These are phyloP conservation scores for Oryzias celebensis DNA, from an alignment of 2,113 vertebrate genomes.

Conservation along the genomic window DNA sequence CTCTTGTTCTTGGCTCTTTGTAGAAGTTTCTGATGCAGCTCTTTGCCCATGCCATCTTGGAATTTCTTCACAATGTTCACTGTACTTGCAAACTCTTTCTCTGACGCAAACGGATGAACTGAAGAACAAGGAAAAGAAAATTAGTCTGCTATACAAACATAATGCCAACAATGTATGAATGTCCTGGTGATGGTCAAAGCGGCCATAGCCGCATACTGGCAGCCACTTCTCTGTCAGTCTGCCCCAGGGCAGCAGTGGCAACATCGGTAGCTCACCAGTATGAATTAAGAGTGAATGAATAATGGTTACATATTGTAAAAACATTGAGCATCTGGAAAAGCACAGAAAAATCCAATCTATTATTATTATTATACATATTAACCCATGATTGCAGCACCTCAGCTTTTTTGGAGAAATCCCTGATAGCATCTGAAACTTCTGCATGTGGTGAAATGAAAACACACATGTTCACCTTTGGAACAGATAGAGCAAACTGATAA, in stretches of 20 bases:
- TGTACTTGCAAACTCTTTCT: constrained; percentile 84
- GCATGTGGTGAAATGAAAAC: neutral
- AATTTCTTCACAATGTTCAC: constrained; percentile 83
- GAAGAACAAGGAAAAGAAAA: constrained; percentile 27
- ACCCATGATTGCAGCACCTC: no score
- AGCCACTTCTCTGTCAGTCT: no score
- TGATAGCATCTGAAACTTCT: neutral
- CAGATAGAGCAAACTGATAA: neutral
- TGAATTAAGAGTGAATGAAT: no score
- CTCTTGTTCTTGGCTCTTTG: constrained; percentile 85
- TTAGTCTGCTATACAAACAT: neutral
- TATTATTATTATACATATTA: no score
- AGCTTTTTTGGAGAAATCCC: no score
- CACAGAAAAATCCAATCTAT: no score
- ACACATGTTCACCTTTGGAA: neutral
- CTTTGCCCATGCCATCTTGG: constrained; percentile 83
- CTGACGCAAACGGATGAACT: constrained; percentile 90
- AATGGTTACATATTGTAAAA: no score
- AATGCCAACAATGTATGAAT: neutral
- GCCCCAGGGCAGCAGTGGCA: no score
- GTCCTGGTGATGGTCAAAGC: no score
- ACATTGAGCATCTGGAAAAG: no score
- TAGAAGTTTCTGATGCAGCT: constrained; percentile 88
- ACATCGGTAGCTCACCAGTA: no score
- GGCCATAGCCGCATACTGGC: no score